phyloP scores from a whole-genome alignment of 2,797 vertebrate species.

The Xenentodon cancila region DNA sequence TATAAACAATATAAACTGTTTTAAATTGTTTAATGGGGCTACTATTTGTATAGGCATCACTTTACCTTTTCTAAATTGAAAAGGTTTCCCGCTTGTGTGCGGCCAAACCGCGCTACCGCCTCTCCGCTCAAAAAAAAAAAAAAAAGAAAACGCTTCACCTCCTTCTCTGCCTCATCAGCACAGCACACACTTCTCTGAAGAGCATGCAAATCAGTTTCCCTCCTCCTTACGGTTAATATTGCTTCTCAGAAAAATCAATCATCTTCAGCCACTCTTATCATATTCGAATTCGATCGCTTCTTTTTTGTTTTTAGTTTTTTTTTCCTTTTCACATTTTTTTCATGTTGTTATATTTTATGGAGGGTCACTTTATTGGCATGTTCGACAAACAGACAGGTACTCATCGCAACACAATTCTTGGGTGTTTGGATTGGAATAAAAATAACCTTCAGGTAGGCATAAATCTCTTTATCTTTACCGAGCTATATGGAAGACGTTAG shows the following conservation, averaged over 20 bases:
- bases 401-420: conserved; percentile 50
- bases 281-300: conserved; percentile 41
- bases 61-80: conserved; percentile 24
- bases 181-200: conserved; percentile 73
- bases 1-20: too few species aligned
- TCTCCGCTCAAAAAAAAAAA: conserved; percentile 68
- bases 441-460: conserved; percentile 66
- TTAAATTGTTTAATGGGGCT: too few species aligned
- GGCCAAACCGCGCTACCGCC: conserved; percentile 85
- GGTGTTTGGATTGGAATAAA: conserved; percentile 64
- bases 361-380: conserved; percentile 69
- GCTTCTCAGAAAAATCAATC: conserved; percentile 68
- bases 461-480: conserved; percentile 15
- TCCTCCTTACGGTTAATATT: conserved; percentile 35
- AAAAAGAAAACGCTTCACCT: conserved; percentile 58
- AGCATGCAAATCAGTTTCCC: conserved; percentile 66
- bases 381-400: conserved; percentile 69
- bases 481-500: too few species aligned
- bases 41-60: too few species aligned
- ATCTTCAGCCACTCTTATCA: conserved; percentile 53
- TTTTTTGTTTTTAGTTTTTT: conserved; percentile 20
- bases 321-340: conserved; percentile 11
- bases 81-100: conserved; percentile 84
- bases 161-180: conserved; percentile 60
- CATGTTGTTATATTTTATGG: conserved; percentile 65